Evolutionary conservation across 2,888 invertebrate species (phyloP), one percentile per base, ranked within the genome.

Genomic region (Ectobius pallidus): DNA sequence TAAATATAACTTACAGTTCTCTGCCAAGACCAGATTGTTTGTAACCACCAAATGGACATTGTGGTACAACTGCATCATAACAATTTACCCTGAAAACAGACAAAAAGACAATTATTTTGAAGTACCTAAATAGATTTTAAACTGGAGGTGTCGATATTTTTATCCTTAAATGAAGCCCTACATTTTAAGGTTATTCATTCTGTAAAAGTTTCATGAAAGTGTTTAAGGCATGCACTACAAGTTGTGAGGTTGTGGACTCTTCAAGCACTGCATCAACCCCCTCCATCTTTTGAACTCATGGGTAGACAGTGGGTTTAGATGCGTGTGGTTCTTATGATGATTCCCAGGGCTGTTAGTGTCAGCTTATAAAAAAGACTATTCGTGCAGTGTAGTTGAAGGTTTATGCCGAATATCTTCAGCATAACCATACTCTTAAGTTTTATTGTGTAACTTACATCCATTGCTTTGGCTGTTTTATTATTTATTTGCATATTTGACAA

Each of bases 1-100:
- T n/a, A 6, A 32, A 32, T 25, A 1, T 67, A 44, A 79, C 82
- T 80, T 81, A 84, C 83, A 81, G 76, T 78, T 99, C 99, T 73
- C 99, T 90, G 2, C 99, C 99, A 79, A 94, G 88, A 3, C 98
- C 99, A 0, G 97, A 97, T 89, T 95, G 92, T 85, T 98, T 98
- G 86, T 89, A 99, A 0, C 99, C 99, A 63, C 99, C 99, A 84
- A 99, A 99, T 0, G 99, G 98, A 30, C 92, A 88, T 81, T 95
- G 95, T 39, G 92, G 87, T 16, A 89, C 87, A 78, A 95, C 88
- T 1, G 89, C 90, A 83, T 99, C 96, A 85, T 97, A 99, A 78
- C 96, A 94, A 83, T 99, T 99, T 52, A 99, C 93, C 91, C 90
- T 90, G 80, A 70, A 81, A 79, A n/a, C n/a, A n/a, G 74, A 72